Conservation (phyloP, 2,888 invertebrate genomes). For the Salticus scenicus region DNA sequence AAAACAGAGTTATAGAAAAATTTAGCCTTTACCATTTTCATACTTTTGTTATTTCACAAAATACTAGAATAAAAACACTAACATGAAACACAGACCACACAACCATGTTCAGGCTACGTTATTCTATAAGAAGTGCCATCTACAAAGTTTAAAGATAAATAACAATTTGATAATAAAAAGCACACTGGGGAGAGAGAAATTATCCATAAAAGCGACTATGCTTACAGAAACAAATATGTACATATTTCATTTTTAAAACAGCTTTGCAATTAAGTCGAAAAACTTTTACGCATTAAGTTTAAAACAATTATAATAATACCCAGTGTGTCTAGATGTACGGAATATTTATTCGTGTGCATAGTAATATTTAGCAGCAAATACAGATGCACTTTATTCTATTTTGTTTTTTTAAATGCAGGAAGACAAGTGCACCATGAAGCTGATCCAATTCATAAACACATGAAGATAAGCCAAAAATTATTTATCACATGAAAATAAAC, state of each 20-base stretch:
- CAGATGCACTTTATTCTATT: neutral
- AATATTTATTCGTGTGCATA: neutral
- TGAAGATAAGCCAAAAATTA: conserved; percentile 21
- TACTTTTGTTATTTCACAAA: conserved; percentile 10
- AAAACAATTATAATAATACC: neutral
- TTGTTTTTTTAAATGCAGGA: neutral
- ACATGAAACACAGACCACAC: conserved; percentile 45
- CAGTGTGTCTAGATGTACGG: neutral
- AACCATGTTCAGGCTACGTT: conserved; percentile 26
- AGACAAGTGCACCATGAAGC: neutral
- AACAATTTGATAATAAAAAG: too few relatives aligned
- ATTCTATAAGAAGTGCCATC: conserved; percentile 41
- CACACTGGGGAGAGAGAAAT: neutral
- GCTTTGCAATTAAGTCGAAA: neutral
- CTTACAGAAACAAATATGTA: too few relatives aligned
- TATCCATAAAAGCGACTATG: too few relatives aligned
- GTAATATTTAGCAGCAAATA: neutral
- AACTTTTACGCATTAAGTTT: too few relatives aligned
- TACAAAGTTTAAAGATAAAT: too few relatives aligned
- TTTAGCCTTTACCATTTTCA: neutral
- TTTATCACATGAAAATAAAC: conserved; percentile 24
- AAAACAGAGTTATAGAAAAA: neutral
- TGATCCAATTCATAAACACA: conserved; percentile 22
- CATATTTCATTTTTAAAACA: neutral
- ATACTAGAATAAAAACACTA: conserved; percentile 43